phyloP scores from a whole-genome alignment of 2,888 invertebrate genomes.

The Eilema sororculum region DNA sequence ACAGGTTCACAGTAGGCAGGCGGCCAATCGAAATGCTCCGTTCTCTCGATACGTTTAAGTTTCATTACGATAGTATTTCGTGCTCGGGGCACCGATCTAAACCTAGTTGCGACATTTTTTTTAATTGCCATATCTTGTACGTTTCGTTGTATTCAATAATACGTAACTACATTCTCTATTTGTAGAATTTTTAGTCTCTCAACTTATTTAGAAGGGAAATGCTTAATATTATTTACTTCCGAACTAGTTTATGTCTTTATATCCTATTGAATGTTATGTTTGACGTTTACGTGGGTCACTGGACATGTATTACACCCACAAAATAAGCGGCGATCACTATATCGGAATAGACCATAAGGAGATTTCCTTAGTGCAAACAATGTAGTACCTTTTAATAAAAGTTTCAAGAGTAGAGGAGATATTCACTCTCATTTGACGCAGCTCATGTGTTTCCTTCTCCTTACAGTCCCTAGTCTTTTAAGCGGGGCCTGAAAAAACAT shows the following conservation, averaged over 20 bases:
- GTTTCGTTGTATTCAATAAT: neutral
- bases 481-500: too few species aligned
- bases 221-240: neutral
- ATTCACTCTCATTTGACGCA: too few species aligned
- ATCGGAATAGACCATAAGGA: neutral
- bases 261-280: neutral
- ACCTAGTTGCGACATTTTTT: slow-evolving; percentile 11
- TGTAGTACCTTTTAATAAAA: neutral
- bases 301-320: neutral
- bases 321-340: neutral
- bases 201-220: neutral
- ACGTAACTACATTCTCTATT: slow-evolving; percentile 5
- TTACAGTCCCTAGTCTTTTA: too few species aligned
- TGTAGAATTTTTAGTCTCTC: neutral
- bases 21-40: too few species aligned
- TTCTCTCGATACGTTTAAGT: too few species aligned
- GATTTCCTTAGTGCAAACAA: neutral
- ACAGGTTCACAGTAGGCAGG: too few species aligned
- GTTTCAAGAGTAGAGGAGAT: neutral
- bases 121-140: neutral
- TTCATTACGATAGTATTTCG: too few species aligned
- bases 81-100: slow-evolving; percentile 10
- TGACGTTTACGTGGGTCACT: neutral
- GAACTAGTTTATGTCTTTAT: neutral
- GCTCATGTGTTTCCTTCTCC: too few species aligned